Percentiles rank a stretch among this genome's conserved stretches.
phyloP scores from a whole-genome alignment of 2,797 vertebrate genomes.

The Protonibea diacanthus region DNA sequence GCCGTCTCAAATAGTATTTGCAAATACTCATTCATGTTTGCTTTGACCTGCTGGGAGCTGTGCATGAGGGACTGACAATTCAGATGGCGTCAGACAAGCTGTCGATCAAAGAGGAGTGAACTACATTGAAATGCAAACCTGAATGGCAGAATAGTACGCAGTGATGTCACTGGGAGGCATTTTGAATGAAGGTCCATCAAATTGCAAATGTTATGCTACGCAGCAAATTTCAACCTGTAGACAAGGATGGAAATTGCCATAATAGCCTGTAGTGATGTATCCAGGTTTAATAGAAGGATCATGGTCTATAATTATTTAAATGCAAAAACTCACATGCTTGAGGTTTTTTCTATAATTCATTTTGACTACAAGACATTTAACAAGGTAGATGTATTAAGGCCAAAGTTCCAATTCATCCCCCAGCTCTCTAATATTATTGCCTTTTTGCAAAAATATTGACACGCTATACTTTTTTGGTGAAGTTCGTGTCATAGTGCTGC shows the following conservation, averaged over 20 bases:
- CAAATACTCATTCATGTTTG: conserved; percentile 65
- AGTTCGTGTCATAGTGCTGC: not conserved
- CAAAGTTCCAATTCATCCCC: conserved; percentile 35
- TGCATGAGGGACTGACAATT: conserved; percentile 43
- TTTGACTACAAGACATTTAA: conserved; percentile 42
- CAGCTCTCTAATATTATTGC: conserved; percentile 26
- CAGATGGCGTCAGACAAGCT: conserved; percentile 55
- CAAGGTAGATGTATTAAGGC: conserved; percentile 30
- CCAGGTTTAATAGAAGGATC: conserved; percentile 37
- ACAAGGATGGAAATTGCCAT: conserved; percentile 37
- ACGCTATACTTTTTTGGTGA: not conserved
- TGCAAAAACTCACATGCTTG: conserved; percentile 32
- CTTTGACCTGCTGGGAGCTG: conserved; percentile 40
- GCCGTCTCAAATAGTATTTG: conserved; percentile 52
- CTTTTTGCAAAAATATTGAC: conserved; percentile 28
- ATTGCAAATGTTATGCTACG: conserved; percentile 53
- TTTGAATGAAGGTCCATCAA: conserved; percentile 60
- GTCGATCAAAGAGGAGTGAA: conserved; percentile 48
- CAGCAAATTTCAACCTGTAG: conserved; percentile 23
- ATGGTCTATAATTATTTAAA: conserved; percentile 41
- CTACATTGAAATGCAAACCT: conserved; percentile 52
- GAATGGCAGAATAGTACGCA: conserved; percentile 7
- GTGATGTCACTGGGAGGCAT: conserved; percentile 29
- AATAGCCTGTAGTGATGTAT: conserved; percentile 48
- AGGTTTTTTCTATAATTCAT: conserved; percentile 31